phyloP scores from a whole-genome alignment of 2,888 invertebrate genomes.

The Camponotus fellah region DNA sequence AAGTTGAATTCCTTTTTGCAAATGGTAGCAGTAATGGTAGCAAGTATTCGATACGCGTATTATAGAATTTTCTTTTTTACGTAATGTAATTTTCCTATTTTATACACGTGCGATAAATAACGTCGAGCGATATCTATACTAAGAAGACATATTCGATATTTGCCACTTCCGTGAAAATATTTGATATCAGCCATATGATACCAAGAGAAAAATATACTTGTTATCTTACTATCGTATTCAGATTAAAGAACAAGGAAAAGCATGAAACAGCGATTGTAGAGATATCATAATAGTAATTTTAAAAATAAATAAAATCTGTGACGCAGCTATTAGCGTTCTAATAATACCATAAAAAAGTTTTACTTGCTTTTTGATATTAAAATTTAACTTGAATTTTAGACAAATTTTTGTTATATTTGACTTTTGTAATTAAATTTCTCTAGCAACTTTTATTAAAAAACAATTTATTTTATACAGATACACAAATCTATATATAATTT shows the following conservation, averaged over 20 bases:
- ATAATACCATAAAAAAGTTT: background rate
- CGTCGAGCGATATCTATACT: background rate
- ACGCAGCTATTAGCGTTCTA: background rate
- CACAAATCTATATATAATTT: too few relatives aligned
- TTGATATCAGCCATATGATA: background rate
- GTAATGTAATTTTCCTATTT: background rate
- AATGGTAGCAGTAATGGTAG: background rate
- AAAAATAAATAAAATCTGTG: slow-evolving; percentile 15
- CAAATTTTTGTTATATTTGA: background rate
- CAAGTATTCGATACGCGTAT: background rate
- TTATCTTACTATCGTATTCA: slow-evolving; percentile 28
- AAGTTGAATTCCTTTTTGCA: background rate
- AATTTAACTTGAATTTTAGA: background rate
- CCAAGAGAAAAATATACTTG: background rate
- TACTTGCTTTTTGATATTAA: too few relatives aligned
- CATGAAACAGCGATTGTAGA: background rate
- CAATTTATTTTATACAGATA: too few relatives aligned
- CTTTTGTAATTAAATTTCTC: background rate
- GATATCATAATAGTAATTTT: background rate
- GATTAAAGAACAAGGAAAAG: slow-evolving; percentile 26
- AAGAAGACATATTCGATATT: background rate
- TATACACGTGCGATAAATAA: background rate
- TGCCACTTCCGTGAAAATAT: background rate
- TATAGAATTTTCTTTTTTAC: background rate
- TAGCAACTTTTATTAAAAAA: background rate